Evolutionary conservation across 2,113 vertebrate species (phyloP).

Genomic region (Rhea americana): DNA sequence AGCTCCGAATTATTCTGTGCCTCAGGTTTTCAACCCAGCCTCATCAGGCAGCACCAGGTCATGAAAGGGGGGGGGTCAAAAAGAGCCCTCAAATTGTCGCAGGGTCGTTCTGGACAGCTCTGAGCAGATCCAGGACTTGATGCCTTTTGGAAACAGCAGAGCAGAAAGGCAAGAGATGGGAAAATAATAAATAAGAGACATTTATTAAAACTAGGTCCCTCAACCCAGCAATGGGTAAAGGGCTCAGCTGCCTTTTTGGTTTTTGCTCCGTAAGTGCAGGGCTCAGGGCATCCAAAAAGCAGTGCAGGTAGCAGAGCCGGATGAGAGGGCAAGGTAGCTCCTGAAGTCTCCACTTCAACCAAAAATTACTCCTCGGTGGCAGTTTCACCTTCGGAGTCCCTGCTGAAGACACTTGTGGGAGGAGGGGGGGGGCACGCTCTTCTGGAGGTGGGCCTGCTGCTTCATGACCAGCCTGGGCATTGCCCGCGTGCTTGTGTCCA

Average conservation of each 20-base stretch:
- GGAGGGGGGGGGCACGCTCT: background rate
- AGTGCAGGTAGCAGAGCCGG: background rate
- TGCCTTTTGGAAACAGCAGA: background rate
- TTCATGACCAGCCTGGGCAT: background rate
- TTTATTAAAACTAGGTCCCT: background rate
- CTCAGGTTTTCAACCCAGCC: background rate
- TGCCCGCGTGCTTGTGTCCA: background rate
- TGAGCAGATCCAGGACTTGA: background rate
- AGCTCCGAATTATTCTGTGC: background rate
- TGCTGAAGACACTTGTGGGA: background rate
- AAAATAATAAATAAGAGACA: background rate
- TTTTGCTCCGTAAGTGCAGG: background rate
- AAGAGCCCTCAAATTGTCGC: background rate
- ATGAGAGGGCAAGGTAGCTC: background rate
- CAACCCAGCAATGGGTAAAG: background rate
- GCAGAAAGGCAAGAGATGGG: background rate
- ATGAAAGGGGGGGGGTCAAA: background rate
- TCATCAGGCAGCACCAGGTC: background rate
- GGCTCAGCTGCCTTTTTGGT: background rate
- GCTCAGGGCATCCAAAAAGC: background rate
- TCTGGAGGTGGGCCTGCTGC: accelerated
- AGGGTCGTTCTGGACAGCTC: background rate
- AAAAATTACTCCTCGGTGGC: background rate
- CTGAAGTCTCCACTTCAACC: background rate
- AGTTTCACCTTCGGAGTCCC: background rate